Conservation (phyloP, 2,888 invertebrate genomes). For the Caenorhabditis sp. region DNA sequence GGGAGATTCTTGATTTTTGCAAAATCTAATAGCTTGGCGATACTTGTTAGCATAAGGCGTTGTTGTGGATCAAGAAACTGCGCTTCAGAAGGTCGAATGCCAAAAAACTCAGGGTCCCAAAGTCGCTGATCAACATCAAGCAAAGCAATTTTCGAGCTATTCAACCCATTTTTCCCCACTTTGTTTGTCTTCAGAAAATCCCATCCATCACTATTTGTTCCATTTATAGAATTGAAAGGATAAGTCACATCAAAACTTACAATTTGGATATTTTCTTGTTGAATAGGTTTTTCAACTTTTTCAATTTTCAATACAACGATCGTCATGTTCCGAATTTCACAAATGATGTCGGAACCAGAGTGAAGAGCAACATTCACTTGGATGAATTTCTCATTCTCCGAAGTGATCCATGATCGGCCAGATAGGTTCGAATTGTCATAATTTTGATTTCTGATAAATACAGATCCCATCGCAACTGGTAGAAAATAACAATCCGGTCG, state of each 20-base stretch:
- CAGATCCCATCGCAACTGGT: constrained; percentile 39
- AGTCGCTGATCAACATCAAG: constrained; percentile 40
- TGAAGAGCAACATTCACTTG: constrained; percentile 41
- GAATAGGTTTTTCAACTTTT: not conserved
- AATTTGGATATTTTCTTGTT: constrained; percentile 21
- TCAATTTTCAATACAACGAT: constrained; percentile 40
- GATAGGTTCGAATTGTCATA: constrained; percentile 12
- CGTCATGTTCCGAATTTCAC: constrained; percentile 44
- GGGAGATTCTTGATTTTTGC: constrained; percentile 77
- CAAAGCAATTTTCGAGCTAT: constrained; percentile 13
- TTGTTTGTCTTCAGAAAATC: constrained; percentile 29
- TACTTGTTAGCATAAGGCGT: constrained; percentile 77
- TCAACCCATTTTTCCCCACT: constrained; percentile 9
- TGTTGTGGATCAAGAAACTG: constrained; percentile 88
- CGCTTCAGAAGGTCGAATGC: constrained; percentile 70
- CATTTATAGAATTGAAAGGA: constrained; percentile 20
- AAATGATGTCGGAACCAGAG: constrained; percentile 24
- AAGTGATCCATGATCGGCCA: constrained; percentile 25
- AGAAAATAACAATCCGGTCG: constrained; percentile 40
- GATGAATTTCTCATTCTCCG: constrained; percentile 53
- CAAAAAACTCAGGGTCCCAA: constrained; percentile 72
- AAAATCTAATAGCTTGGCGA: constrained; percentile 74
- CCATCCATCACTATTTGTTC: constrained; percentile 24
- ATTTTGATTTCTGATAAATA: constrained; percentile 9
- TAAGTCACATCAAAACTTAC: constrained; percentile 37